Conservation (phyloP, 1,140 invertebrate species). For the Musca domestica region DNA sequence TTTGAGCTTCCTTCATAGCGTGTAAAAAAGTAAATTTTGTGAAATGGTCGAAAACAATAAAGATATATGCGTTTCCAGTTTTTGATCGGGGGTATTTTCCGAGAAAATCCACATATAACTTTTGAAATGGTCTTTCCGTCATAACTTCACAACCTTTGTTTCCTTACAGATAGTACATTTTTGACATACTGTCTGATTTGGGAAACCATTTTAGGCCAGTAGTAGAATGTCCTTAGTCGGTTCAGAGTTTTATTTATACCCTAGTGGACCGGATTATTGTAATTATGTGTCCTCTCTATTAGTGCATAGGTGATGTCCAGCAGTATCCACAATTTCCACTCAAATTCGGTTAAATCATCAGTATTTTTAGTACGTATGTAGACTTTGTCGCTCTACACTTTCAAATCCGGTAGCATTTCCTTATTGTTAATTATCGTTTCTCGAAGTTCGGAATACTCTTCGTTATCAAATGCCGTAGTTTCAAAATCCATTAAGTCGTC, state of each 20-base stretch:
- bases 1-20: not conserved
- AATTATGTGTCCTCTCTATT: too few species aligned
- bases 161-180: not conserved
- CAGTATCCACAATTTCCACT: too few species aligned
- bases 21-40: conserved; percentile 6
- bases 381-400: not conserved
- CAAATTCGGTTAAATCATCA: too few species aligned
- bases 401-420: not conserved
- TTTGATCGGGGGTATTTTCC: too few species aligned
- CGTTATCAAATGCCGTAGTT: not conserved
- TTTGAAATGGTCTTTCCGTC: too few species aligned
- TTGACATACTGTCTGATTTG: not conserved
- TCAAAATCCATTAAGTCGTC: not conserved
- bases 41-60: not conserved
- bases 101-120: too few species aligned
- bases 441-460: not conserved
- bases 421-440: not conserved
- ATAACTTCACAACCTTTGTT: not conserved
- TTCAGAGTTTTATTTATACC: not conserved
- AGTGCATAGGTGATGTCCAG: too few species aligned
- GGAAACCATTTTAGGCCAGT: not conserved
- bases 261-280: too few species aligned
- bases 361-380: not conserved
- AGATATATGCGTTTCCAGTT: not conserved
- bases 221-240: not conserved